phyloP scores from a whole-genome alignment of 2,888 invertebrate genomes.

The Sarcophaga carnaria region DNA sequence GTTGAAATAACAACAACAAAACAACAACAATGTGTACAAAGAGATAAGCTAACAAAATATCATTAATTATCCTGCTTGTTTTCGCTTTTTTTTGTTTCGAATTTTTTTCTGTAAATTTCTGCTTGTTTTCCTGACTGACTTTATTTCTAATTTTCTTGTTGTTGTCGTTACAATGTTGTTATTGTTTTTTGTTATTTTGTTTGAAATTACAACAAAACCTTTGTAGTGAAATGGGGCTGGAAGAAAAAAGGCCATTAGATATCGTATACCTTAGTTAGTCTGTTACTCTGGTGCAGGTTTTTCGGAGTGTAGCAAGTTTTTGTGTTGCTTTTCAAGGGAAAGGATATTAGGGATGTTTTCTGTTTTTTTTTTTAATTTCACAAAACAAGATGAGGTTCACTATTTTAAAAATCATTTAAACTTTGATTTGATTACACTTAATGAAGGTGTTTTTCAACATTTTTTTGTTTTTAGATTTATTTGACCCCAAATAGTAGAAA shows the following conservation, averaged over 20 bases:
- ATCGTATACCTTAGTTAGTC: constrained; percentile 43
- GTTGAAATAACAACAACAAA: too few species aligned
- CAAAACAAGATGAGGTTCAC: too few species aligned
- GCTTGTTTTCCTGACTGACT: constrained; percentile 72
- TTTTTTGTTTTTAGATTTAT: too few species aligned
- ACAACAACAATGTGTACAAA: constrained; percentile 9
- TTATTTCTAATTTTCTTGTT: constrained; percentile 48
- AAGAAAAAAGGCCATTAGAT: constrained; percentile 60
- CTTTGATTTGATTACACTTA: too few species aligned
- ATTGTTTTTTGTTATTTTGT: constrained; percentile 19
- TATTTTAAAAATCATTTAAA: too few species aligned
- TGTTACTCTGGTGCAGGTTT: too few species aligned
- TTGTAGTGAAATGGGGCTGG: constrained; percentile 35
- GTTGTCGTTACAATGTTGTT: constrained; percentile 30
- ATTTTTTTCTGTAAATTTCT: constrained; percentile 72
- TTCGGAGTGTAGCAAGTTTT: too few species aligned
- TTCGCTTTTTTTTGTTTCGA: constrained; percentile 62
- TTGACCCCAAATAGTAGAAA: too few species aligned
- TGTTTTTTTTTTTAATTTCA: too few species aligned
- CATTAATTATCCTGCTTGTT: constrained; percentile 81
- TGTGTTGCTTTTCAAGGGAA: too few species aligned
- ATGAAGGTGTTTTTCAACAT: too few species aligned
- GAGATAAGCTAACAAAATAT: constrained; percentile 79
- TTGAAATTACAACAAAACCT: constrained; percentile 46
- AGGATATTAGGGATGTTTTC: too few species aligned